Percentiles rank a stretch among this genome's conserved stretches.
Evolutionary conservation across 1,140 invertebrate genomes (phyloP).

Genomic region (Cardiocondyla obscurior): DNA sequence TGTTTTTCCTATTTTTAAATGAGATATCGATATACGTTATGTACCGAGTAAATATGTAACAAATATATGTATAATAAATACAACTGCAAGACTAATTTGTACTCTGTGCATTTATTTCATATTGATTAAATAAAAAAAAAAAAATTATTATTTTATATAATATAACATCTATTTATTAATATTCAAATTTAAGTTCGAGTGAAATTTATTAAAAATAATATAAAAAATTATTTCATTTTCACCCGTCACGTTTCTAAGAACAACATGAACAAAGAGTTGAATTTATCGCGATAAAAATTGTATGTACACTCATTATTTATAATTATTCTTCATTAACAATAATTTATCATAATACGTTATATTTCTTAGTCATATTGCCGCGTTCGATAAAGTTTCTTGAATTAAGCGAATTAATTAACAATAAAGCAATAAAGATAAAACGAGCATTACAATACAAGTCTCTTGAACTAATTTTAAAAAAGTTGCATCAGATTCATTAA

Average conservation of each 20-base stretch:
- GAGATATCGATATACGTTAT: not conserved
- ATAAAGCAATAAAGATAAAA: not conserved
- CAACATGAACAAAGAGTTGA: not conserved
- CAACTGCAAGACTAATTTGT: not conserved
- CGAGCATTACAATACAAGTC: not conserved
- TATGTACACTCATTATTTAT: not conserved
- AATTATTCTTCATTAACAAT: not conserved
- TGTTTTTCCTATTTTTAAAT: not conserved
- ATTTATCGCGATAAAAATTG: not conserved
- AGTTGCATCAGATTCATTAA: slow-evolving; percentile 1
- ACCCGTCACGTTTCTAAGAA: not conserved
- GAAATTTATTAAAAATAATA: not conserved
- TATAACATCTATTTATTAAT: not conserved
- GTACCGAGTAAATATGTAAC: not conserved
- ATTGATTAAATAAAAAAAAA: not conserved
- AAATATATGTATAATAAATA: slow-evolving; percentile 10
- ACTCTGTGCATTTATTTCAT: not conserved
- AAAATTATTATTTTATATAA: not conserved
- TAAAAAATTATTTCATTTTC: not conserved
- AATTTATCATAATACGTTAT: not conserved
- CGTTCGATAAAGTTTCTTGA: not conserved
- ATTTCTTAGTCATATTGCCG: not conserved
- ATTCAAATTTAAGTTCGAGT: not conserved
- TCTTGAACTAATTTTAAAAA: not conserved
- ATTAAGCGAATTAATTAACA: slow-evolving; percentile 5